Evolutionary conservation across 2,888 invertebrate species (phyloP).

Genomic region (Oeneis ivallda): DNA sequence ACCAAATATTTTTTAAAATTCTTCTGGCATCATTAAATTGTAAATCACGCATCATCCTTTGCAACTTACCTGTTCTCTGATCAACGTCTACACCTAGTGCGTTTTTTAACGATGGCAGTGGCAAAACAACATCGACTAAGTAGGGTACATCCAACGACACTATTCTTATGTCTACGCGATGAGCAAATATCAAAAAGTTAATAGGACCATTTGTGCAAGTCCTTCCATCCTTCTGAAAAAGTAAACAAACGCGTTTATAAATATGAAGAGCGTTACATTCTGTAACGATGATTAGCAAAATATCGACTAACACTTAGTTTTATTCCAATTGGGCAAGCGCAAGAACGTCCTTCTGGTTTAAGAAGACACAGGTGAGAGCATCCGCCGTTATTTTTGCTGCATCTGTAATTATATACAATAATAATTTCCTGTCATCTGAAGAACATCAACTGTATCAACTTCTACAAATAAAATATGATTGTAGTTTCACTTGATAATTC

Average conservation of each 20-base stretch:
- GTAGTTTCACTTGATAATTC: neutral
- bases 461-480: neutral
- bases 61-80: conserved; percentile 82
- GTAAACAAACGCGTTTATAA: neutral
- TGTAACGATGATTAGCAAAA: conserved; percentile 1
- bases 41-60: neutral
- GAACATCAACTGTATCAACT: neutral
- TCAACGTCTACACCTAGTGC: conserved; percentile 93
- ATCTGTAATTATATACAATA: conserved; percentile 66
- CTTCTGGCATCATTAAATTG: neutral
- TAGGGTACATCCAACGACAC: conserved; percentile 92
- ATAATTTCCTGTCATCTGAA: neutral
- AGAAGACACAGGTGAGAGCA: conserved; percentile 92
- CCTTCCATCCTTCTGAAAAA: conserved; percentile 80
- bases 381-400: conserved; percentile 85
- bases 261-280: neutral
- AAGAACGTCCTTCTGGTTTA: conserved; percentile 84
- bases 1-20: neutral
- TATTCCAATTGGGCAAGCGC: conserved; percentile 92
- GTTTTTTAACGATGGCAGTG: conserved; percentile 86
- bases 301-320: conserved; percentile 80
- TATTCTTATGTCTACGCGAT: conserved; percentile 88
- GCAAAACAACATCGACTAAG: conserved; percentile 90
- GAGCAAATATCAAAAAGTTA: conserved; percentile 89
- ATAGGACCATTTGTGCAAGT: conserved; percentile 87